Evolutionary conservation across 1,140 invertebrate species (phyloP), one percentile per base, ranked within the genome.

Genomic region (Panagrolaimus sp.): DNA sequence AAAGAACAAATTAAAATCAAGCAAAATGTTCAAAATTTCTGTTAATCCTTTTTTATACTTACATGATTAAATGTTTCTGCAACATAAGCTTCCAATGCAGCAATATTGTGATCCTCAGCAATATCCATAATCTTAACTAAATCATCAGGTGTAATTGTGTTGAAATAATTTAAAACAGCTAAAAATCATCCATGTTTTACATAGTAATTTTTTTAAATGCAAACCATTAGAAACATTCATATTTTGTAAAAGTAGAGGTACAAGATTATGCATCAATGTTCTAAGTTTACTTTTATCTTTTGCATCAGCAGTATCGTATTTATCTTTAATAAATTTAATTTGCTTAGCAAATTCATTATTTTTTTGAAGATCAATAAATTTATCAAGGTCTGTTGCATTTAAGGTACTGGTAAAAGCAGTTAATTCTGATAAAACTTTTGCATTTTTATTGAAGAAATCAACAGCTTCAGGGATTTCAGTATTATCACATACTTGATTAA

Each of bases 161-260:
- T 57, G n/a, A 57, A 57, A 57, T 57, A 57, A 57, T 57, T 57
- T 16, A 27, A 25, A 27, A 57, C 51, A 27, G 51, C 51, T 38
- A 4, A 38, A 38, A 38, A 38, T n/a, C n/a, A n/a, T n/a, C n/a
- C n/a, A 7, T 38, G 31, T 38, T 38, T 38, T 4, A 38, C 31
- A 38, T 4, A 38, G 31, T 4, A 38, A 38, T 38, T 2, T 7
- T 4, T 38, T 38, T 38, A 38, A 38, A 4, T 38, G 7, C 2
- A 38, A 38, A 38, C 31, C 31, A 57, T 57, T 16, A 27, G 51
- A 57, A 27, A 27, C 51, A 57, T 57, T 57, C 9, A n/a, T 13
- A 20, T 16, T 57, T 27, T 57, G 20, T 20, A 57, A 27, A 25
- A 57, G 27, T 11, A 57, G 20, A 27, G 51, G 51, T 11, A 57